These are phyloP conservation scores for Drosophila subsilvestris DNA, from an alignment of 2,888 invertebrate genomes.

Conservation along the genomic window DNA sequence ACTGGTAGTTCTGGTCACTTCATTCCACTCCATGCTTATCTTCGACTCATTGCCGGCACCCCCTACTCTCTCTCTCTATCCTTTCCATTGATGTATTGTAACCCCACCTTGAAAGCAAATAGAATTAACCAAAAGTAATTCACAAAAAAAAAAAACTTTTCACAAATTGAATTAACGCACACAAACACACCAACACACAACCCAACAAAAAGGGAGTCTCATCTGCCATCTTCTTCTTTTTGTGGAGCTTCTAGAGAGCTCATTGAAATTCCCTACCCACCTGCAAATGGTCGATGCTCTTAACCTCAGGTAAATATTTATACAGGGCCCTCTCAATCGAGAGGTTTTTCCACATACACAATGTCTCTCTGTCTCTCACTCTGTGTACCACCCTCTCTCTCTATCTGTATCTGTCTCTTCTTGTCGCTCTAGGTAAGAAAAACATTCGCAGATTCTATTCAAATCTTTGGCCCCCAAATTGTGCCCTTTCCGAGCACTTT, in stretches of 20 bases:
- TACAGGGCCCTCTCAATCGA: constrained; percentile 26
- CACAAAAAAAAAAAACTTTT: constrained; percentile 11
- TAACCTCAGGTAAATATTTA: constrained; percentile 69
- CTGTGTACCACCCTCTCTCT: constrained; percentile 54
- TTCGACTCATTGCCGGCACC: too few species aligned
- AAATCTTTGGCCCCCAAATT: constrained; percentile 43
- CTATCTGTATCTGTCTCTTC: constrained; percentile 37
- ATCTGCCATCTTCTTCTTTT: constrained; percentile 13
- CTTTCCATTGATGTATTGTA: background rate
- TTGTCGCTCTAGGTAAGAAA: constrained; percentile 44
- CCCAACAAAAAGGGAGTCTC: constrained; percentile 11
- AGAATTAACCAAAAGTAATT: background rate
- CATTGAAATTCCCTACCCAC: constrained; percentile 8
- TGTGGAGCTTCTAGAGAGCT: background rate
- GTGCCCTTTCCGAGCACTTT: constrained; percentile 68
- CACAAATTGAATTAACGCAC: constrained; percentile 44
- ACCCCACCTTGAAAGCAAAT: background rate
- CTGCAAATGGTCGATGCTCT: constrained; percentile 52
- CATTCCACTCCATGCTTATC: too few species aligned
- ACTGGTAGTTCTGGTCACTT: too few species aligned
- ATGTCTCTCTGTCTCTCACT: constrained; percentile 10
- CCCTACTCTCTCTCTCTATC: background rate
- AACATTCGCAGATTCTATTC: constrained; percentile 60
- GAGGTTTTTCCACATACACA: background rate
- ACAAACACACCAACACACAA: constrained; percentile 8